A percentile compares a stretch with the other conserved stretches of the same genome.
phyloP scores from a whole-genome alignment of 2,797 vertebrate genomes.

The Sebastes glaucus region DNA sequence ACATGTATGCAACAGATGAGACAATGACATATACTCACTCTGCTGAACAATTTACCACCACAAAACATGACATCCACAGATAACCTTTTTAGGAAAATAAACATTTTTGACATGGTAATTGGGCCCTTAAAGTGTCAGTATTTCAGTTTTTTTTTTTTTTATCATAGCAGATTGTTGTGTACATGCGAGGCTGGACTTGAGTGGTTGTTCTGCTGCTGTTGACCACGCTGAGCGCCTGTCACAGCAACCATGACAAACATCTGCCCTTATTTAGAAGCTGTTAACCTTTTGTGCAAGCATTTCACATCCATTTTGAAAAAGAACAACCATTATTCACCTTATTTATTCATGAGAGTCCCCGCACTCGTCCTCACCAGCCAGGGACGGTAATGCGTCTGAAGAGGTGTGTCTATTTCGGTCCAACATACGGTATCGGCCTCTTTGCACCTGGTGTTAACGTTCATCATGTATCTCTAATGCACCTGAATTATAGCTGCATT shows the following conservation, averaged over 20 bases:
- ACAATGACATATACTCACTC: neutral
- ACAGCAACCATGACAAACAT: conserved; percentile 31
- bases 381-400: conserved; percentile 29
- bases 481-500: neutral
- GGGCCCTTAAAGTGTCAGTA: neutral
- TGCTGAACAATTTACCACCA: neutral
- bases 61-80: neutral
- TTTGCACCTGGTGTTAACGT: neutral
- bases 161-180: neutral
- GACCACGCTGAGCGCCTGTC: neutral
- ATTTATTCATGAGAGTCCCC: conserved; percentile 59
- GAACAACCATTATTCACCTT: conserved; percentile 44
- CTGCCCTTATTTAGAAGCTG: conserved; percentile 56
- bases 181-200: neutral
- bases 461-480: neutral
- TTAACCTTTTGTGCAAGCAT: conserved; percentile 62
- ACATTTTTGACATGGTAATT: neutral
- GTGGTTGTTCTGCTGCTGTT: neutral
- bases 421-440: neutral
- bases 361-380: conserved; percentile 4
- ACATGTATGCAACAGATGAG: neutral
- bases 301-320: conserved; percentile 40
- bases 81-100: neutral
- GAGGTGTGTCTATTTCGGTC: neutral
- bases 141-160: too few species aligned